Evolutionary conservation across 2,888 invertebrate genomes (phyloP), one percentile per base, ranked within the genome.

Genomic region (Steinernema carpocapsae): DNA sequence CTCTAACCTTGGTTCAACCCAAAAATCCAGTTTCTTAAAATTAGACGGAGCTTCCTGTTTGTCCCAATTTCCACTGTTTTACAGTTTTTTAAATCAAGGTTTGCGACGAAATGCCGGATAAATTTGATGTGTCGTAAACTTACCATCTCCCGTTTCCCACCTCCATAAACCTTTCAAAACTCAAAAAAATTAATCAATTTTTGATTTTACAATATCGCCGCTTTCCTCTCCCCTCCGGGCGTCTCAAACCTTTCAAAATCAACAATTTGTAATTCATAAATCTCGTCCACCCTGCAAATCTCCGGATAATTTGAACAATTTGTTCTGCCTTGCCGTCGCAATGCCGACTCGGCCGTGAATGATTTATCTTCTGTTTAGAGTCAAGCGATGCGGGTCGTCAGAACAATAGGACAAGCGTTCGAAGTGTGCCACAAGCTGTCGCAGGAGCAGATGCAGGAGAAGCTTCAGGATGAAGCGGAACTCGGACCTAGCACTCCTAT

Each of bases 361-460:
- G 64, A 64, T 64, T 32, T 32, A 32, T 32, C 17, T 17, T 6
- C 32, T 29, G 64, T 64, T 71, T 79, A 87, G 87, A 86, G 85
- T 71, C 96, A 97, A 91, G 97, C 97, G 43, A 96, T 97, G 95
- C 92, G 94, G 84, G 94, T 99, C 84, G 99, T 99, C 77, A 92
- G 97, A 86, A 97, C 97, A 7, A 94, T 99, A 82, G 97, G 97
- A 70, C 97, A 99, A 90, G 97, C 97, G 46, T 99, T 99, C 90
- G 97, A 99, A 90, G 97, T 97, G 88, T 97, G 97, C 91, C 97
- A 97, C 92, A 95, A 96, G 75, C 78, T 87, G 72, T 83, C 85
- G 24, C 86, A 86, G 73, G 87, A 87, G 73, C 86, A 88, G 77
- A 84, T 85, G 83, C 80, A 80, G 70, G 87, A 87, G 76, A 82